Base-by-base conservation (phyloP, 2,888 invertebrate species). In the Platycnemis pennipes region DNA sequence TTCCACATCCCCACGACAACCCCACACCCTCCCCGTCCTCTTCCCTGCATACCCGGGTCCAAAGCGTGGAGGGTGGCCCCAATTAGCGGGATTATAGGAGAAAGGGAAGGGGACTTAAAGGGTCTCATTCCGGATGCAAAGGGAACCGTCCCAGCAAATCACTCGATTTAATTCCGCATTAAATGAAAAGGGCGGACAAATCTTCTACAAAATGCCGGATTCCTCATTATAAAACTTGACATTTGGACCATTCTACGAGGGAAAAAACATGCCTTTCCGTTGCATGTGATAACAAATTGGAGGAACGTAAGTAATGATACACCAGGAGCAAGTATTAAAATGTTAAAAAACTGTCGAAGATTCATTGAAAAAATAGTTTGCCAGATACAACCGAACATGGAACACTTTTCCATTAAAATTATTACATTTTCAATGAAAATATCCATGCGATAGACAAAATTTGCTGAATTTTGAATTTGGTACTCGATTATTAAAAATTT, bases 71-170 rank as follows among this genome's bases (percentile, higher is more conserved):
- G 77, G 77, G 31, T 37, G 77, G 77, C 37, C 37, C 77, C 77
- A 77, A 77, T 77, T 77, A 77, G 77, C 77, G n/a, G 77, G 77
- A 77, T 77, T 77, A 77, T 77, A 77, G 77, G 77, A 77, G 77
- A 77, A 77, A 77, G 77, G 77, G 77, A 77, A 77, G 77, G 77
- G 69, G 77, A 77, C 77, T 77, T 77, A 77, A 77, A 77, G 77
- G 63, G 37, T 37, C 77, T 77, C 77, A 77, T 77, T 77, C 77
- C 77, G 31, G n/a, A 77, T 77, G 77, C 77, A 77, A 77, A 37
- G 37, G 77, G 77, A 77, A 31, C 31, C 77, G 77, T 31, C 77
- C 77, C 77, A 77, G 77, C 77, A 77, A 77, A 77, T 77, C 77
- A 77, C 77, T 77, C 77, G 77, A 77, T 77, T 77, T 77, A 77